phyloP scores from a whole-genome alignment of 2,113 vertebrate species.

The Octodon degus region DNA sequence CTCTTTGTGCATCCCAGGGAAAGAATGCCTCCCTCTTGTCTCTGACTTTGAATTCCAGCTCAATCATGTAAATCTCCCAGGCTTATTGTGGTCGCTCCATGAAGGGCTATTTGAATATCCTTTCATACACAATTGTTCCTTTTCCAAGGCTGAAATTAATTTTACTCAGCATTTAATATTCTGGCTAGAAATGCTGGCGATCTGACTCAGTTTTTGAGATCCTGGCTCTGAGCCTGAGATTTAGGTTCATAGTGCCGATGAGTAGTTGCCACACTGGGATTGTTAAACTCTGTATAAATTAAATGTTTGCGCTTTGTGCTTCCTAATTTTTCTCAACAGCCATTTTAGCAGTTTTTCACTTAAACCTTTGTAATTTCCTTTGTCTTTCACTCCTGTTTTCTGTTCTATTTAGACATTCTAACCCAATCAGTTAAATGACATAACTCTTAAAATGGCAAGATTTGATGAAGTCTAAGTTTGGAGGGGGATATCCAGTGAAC shows the following conservation, averaged over 20 bases:
- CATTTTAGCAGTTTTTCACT: neutral
- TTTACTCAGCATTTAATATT: constrained; percentile 74
- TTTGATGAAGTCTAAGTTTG: constrained; percentile 19
- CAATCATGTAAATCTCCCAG: constrained; percentile 73
- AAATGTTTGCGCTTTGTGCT: neutral
- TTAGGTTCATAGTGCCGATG: neutral
- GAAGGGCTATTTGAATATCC: constrained; percentile 64
- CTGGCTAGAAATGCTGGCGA: constrained; percentile 51
- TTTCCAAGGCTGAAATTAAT: constrained; percentile 66
- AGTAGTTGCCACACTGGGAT: neutral
- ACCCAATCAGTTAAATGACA: constrained; percentile 36
- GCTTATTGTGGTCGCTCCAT: constrained; percentile 64
- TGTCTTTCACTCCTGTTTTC: neutral
- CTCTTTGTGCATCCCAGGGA: constrained; percentile 63
- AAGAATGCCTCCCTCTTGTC: constrained; percentile 49
- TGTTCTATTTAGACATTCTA: neutral
- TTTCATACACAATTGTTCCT: constrained; percentile 69
- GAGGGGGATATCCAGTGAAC: neutral
- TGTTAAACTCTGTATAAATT: constrained; percentile 37
- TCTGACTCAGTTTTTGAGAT: constrained; percentile 59
- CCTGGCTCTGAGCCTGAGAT: constrained; percentile 47
- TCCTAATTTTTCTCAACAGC: neutral
- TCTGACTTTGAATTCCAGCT: constrained; percentile 73
- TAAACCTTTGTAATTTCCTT: constrained; percentile 35
- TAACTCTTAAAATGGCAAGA: constrained; percentile 38